phyloP scores from a whole-genome alignment of 1,140 invertebrate species.

The Pissodes strobi region DNA sequence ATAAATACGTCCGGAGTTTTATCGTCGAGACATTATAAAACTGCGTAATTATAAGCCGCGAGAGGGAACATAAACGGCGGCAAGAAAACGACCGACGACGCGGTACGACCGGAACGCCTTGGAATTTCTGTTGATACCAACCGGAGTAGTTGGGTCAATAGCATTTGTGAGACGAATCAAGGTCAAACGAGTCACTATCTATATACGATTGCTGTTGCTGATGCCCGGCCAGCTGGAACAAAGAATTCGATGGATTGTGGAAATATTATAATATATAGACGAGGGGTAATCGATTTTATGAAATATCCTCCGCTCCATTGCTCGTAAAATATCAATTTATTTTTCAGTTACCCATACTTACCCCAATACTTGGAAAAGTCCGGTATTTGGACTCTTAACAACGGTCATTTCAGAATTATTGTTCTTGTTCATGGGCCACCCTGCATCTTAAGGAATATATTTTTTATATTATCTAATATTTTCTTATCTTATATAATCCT shows the following conservation, averaged over 20 bases:
- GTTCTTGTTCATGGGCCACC: too few species aligned
- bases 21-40: too few species aligned
- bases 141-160: slow-evolving; percentile 22
- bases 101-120: slow-evolving; percentile 18
- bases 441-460: too few species aligned
- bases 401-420: too few species aligned
- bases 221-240: slow-evolving; percentile 9
- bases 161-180: slow-evolving; percentile 16
- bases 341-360: not conserved
- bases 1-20: too few species aligned
- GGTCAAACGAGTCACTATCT: slow-evolving; percentile 15
- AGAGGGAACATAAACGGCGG: too few species aligned
- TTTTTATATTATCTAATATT: too few species aligned
- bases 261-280: not conserved
- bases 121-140: slow-evolving; percentile 4
- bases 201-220: not conserved
- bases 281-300: not conserved
- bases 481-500: too few species aligned
- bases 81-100: too few species aligned
- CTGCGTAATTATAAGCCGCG: too few species aligned
- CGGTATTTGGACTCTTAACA: too few species aligned
- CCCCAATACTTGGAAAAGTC: not conserved
- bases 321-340: too few species aligned
- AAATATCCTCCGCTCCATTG: not conserved
- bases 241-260: slow-evolving; percentile 5